Conservation (phyloP, 2,113 vertebrate genomes). For the Lophochroa leadbeateri region DNA sequence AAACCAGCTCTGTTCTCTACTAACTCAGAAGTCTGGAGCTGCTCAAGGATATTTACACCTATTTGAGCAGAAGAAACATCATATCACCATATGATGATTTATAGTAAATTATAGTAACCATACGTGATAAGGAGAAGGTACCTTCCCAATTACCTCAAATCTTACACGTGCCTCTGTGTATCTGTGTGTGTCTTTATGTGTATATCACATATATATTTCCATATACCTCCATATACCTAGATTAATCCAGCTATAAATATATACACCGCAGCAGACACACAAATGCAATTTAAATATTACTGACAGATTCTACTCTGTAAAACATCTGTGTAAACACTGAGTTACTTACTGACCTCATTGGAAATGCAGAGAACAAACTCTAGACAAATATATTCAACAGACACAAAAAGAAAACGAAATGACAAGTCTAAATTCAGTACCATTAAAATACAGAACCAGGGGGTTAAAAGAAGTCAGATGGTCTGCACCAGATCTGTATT, state of each 20-base stretch:
- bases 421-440: slow-evolving; percentile 28
- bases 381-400: background rate
- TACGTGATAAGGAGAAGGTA: background rate
- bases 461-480: slow-evolving; percentile 60
- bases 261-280: background rate
- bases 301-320: background rate
- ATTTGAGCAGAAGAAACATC: background rate
- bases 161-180: background rate
- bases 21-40: background rate
- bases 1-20: background rate
- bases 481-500: background rate
- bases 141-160: background rate
- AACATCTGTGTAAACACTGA: slow-evolving; percentile 52
- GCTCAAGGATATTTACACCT: background rate
- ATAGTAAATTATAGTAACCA: background rate
- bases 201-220: background rate
- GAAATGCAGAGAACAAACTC: slow-evolving; percentile 34
- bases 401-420: background rate
- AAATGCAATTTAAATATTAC: background rate
- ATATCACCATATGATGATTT: background rate
- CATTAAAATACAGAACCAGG: slow-evolving; percentile 1
- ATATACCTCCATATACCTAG: background rate
- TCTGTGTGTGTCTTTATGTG: background rate
- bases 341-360: slow-evolving; percentile 43
- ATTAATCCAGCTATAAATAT: background rate